Conservation (phyloP, 2,113 vertebrate genomes). For the Mesoclemmys tuberculata region DNA sequence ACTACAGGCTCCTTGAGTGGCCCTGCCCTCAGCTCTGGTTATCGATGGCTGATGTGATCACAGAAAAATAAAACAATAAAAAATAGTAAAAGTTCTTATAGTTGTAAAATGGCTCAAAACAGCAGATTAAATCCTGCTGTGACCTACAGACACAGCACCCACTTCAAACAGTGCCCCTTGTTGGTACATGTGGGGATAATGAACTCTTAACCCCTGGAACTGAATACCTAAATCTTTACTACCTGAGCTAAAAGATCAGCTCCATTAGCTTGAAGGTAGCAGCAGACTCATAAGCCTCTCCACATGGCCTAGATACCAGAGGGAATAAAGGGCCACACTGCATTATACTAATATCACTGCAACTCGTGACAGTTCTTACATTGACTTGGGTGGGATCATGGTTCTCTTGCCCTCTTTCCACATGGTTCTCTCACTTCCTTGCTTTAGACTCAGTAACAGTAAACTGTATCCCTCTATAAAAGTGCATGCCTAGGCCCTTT, state of each 20-base stretch:
- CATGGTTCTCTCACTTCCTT: not conserved
- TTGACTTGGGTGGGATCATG: not conserved
- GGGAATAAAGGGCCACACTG: not conserved
- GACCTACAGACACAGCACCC: not conserved
- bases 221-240: not conserved
- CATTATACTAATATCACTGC: not conserved
- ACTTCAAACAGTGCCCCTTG: not conserved
- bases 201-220: not conserved
- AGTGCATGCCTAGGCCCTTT: not conserved
- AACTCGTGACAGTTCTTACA: not conserved
- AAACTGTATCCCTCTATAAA: not conserved
- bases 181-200: not conserved
- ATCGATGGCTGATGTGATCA: not conserved
- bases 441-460: not conserved
- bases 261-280: not conserved
- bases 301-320: no score
- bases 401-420: not conserved
- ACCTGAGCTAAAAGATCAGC: not conserved
- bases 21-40: not conserved
- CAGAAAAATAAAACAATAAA: not conserved
- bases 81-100: not conserved
- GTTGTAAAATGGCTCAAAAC: not conserved
- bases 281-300: not conserved
- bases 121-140: not conserved
- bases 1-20: not conserved